Base-by-base conservation (phyloP, 2,113 vertebrate genomes). In the Cyanoderma ruficeps region DNA sequence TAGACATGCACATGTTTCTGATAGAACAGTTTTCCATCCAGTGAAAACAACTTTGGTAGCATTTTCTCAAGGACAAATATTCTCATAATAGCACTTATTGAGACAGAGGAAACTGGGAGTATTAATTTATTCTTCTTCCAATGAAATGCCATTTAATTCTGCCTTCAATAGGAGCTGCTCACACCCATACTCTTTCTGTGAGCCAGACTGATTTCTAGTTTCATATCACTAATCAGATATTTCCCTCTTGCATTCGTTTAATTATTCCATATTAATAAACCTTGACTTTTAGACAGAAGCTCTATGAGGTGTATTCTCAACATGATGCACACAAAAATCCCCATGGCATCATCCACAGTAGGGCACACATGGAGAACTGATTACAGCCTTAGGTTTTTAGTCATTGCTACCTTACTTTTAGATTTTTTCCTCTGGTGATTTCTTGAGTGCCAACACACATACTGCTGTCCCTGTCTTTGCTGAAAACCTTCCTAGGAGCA, bases 221-320 rank as follows among this genome's bases (percentile, higher is more conserved):
- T 68, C 65, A 41, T 49, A 81, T 47, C 63, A 65, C 70, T 95
- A 76, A 85, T 46, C 87, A 87, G 77, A 53, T 76, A 85, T 89
- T 94, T 94, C 82, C 78, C 74, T 55, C 75, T 57, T 85, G 70
- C 28, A 88, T 87, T 85, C 59, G 52, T 74, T 72, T 96, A 90
- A 95, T 96, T 91, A 77, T 80, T 69, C 21, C 42, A 37, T 80
- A 94, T 85, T 91, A 95, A 91, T 94, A 97, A 96, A 91, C 19
- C 74, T 61, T 87, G 78, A 89, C 93, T 95, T 91, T 90, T 59
- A 91, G 63, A 83, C 67, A 94, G 82, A 65, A 80, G 37, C 42
- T 91, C 35, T 77, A 4, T 55, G 70, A 96, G 42, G 20, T 74
- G 4, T 39, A 63, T 76, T 95, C 81, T 83, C 91, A 86, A 55